Base-by-base conservation (phyloP, 2,113 vertebrate genomes). In the Nestor notabilis region DNA sequence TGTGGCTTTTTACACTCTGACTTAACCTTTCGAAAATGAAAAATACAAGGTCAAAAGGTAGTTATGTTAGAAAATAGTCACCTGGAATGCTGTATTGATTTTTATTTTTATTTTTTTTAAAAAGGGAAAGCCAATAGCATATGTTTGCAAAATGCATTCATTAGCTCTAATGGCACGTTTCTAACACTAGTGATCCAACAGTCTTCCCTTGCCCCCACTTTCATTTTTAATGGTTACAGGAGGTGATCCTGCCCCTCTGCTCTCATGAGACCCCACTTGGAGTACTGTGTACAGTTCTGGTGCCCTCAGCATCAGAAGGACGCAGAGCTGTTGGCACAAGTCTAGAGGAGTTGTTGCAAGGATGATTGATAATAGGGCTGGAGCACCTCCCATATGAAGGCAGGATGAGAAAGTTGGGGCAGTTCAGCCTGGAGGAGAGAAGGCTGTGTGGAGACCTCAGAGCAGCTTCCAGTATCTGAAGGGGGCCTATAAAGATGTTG, bases 51-150 rank as follows among this genome's bases (percentile, higher is more conserved):
- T 93, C 95, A 98, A 96, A 98, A 97, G 78, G 96, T 97, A 97
- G 89, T 98, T 97, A 97, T 96, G 92, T 97, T 94, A 96, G 93
- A 98, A 98, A 98, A 97, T 94, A 98, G 92, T 98, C 82, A 96
- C 94, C 91, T 97, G 93, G 83, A 97, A 98, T 98, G 94, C 93
- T 93, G 90, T 97, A 98, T 98, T 98, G 97, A 98, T 98, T 97
- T 78, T 97, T 91, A 97, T 94, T 97, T 93, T 87, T 85, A 87
- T 97, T 80, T 89, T 61, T 97, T 94, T 97, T 95, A 87, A 82
- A 87, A 98, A 97, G 95, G 94, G 94, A 94, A 96, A 98, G 75
- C 94, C 96, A 97, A 97, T 98, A 97, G 89, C 69, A 75, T 78
- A 69, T 96, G 60, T 53, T 97, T 95, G 83, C 78, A n/a, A 94